Evolutionary conservation across 2,113 vertebrate genomes (phyloP).

Genomic region (Platysteira castanea): DNA sequence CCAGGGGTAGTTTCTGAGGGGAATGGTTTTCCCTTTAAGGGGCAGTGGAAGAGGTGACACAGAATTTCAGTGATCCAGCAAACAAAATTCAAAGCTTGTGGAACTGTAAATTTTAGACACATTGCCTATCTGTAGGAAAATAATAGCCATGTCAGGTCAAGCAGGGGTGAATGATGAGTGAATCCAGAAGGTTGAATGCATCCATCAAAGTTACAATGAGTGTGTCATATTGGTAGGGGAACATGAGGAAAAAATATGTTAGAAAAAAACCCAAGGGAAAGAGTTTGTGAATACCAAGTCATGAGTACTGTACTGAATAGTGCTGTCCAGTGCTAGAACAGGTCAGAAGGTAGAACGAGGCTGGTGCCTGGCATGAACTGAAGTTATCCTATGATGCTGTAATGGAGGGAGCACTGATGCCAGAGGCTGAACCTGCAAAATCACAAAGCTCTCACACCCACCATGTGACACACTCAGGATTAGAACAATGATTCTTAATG

Average conservation of each 20-base stretch:
- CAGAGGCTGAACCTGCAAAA: not conserved
- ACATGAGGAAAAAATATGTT: not conserved
- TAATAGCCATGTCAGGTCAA: not conserved
- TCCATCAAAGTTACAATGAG: not conserved
- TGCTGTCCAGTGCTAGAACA: not conserved
- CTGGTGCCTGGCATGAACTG: not conserved
- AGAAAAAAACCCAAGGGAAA: not conserved
- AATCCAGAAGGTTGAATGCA: not conserved
- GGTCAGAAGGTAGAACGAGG: not conserved
- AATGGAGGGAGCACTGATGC: accelerated
- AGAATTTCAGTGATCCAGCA: not conserved
- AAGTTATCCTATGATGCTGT: not conserved
- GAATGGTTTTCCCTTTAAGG: not conserved
- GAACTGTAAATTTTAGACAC: not conserved
- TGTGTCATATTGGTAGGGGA: not conserved
- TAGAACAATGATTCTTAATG: not conserved
- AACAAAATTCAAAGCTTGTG: not conserved
- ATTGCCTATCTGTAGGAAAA: not conserved
- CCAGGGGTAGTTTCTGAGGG: not conserved
- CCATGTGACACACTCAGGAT: not conserved
- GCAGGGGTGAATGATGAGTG: not conserved
- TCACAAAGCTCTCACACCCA: not conserved
- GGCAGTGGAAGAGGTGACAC: not conserved
- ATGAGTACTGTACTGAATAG: not conserved
- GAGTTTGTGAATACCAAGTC: not conserved